These are phyloP conservation scores for Yponomeuta cagnagella DNA, from an alignment of 2,888 invertebrate species.

Conservation along the genomic window DNA sequence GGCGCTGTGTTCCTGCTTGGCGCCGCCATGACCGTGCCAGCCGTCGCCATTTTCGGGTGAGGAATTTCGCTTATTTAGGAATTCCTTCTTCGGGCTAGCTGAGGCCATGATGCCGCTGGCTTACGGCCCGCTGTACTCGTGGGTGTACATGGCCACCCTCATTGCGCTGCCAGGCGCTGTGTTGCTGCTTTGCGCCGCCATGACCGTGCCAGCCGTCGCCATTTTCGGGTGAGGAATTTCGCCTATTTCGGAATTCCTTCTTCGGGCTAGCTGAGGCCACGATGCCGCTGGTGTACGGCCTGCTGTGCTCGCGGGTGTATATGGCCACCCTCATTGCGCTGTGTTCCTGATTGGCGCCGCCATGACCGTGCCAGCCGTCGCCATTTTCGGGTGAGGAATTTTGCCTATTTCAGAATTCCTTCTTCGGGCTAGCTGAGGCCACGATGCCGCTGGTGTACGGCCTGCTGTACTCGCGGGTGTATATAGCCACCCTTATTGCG, in stretches of 20 bases:
- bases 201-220: conserved; percentile 81
- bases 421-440: too few species aligned
- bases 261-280: conserved; percentile 84
- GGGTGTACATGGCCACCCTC: conserved; percentile 81
- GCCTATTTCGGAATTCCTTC: conserved; percentile 42
- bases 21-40: conserved; percentile 80
- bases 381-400: conserved; percentile 30
- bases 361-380: conserved; percentile 80
- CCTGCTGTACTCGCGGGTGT: conserved; percentile 82
- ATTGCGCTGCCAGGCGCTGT: conserved; percentile 82
- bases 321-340: conserved; percentile 78
- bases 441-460: conserved; percentile 81
- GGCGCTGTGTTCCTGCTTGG: conserved; percentile 83
- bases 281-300: conserved; percentile 83
- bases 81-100: conserved; percentile 79
- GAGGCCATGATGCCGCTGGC: conserved; percentile 83
- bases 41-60: conserved; percentile 81
- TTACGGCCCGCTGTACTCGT: conserved; percentile 83
- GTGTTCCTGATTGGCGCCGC: conserved; percentile 82
- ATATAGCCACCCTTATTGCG: conserved; percentile 79
- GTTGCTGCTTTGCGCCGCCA: conserved; percentile 79
- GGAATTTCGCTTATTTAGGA: conserved; percentile 16
- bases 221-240: conserved; percentile 75
- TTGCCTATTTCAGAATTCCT: background rate
- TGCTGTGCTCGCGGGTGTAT: conserved; percentile 83